These are phyloP conservation scores for Bergia sp. DNA, from an alignment of 92 coral and sea anemone species.

Conservation along the genomic window DNA sequence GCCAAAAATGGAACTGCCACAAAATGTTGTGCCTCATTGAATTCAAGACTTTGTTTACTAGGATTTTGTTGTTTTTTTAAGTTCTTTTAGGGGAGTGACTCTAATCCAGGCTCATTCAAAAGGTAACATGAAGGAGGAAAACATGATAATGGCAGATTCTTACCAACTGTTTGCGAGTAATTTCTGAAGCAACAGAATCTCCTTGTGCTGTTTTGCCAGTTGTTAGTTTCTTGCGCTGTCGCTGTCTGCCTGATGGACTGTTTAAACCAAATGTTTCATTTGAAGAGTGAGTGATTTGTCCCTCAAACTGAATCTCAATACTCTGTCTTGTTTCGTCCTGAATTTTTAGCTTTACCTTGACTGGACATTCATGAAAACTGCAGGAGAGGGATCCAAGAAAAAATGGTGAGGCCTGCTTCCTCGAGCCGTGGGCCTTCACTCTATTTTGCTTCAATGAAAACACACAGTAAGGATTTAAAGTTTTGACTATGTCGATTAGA, in stretches of 20 bases:
- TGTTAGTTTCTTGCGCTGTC: neutral
- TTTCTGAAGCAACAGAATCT: neutral
- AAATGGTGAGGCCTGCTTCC: slow-evolving; percentile 18
- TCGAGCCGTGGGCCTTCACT: slow-evolving; percentile 2
- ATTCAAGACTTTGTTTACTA: no score
- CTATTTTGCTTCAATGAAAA: slow-evolving; percentile 20
- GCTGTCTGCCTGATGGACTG: slow-evolving; percentile 22
- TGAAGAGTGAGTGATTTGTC: slow-evolving; percentile 21
- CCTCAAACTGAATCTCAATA: slow-evolving; percentile 23
- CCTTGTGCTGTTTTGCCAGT: neutral
- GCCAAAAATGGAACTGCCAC: no score
- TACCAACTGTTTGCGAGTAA: slow-evolving; percentile 16
- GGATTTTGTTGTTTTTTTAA: no score
- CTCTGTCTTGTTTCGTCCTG: slow-evolving; percentile 3
- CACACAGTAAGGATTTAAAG: slow-evolving; percentile 35
- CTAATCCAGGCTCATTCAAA: no score
- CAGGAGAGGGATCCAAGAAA: slow-evolving; percentile 9
- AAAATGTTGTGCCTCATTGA: no score
- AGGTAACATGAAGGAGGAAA: neutral
- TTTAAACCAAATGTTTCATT: slow-evolving; percentile 36
- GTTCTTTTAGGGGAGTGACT: no score
- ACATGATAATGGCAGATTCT: neutral
- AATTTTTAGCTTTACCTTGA: neutral
- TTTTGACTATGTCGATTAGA: slow-evolving; percentile 10
- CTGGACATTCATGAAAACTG: slow-evolving; percentile 29